Evolutionary conservation across 30 jellyfish, hydroid and myxozoan species (phyloP), one percentile per base, ranked within the genome.

Genomic region (Aurelia sp.): DNA sequence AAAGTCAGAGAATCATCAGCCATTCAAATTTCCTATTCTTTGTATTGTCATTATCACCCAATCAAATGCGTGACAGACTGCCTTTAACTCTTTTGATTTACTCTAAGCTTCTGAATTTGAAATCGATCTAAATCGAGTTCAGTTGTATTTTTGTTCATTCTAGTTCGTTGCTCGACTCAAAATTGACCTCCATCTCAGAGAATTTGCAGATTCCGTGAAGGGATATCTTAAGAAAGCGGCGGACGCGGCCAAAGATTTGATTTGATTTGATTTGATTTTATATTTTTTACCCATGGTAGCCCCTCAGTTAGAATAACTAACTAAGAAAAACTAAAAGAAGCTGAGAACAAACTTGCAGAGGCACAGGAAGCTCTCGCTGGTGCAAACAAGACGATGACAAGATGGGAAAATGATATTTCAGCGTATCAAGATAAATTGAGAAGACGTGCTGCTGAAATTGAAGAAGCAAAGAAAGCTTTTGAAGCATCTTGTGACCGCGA

Each of bases 371-470:
- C 19, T 3, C 55, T 62, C 61, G 35, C 33, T 20, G 66, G 0
- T 13, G 90, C 90, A 64, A 16, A 18, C 20, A 22, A 62, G 11
- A 79, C 65, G 66, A 67, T 79, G 71, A 35, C 27, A 3, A 74
- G 74, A 18, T 79, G 90, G 90, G 41, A 79, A 59, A 37, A 44
- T 8, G 87, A 57, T 18, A 60, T 78, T 62, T 2, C 33, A 20
- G 63, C 51, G 5, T 78, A 58, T 60, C 61, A 78, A 78, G 27
- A 60, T 0, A 61, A 19, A 33, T 35, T 58, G 21, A 13, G 19
- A 22, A 59, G 50, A 21, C 19, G 89, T 22, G 19, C 86, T 3
- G 85, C 52, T 13, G 89, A 78, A 78, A 22, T 78, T 12, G 89
- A 78, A 63, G 65, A 48, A 78, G 74, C 62, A 40, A 78, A 78